These are phyloP conservation scores for Matsumurasca onukii DNA, from an alignment of 1,140 invertebrate genomes.

Conservation along the genomic window DNA sequence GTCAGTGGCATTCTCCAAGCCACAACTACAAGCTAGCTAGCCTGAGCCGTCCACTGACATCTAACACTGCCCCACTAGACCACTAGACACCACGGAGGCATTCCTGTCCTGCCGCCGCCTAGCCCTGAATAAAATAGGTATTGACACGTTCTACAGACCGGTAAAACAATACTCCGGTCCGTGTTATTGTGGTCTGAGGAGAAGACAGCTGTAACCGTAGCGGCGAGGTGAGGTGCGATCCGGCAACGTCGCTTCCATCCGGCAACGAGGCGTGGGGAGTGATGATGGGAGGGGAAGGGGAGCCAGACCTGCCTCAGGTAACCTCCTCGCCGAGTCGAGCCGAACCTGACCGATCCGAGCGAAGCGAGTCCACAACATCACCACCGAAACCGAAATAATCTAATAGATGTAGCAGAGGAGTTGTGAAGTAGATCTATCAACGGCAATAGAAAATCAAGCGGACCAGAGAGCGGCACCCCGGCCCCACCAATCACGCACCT, in stretches of 20 bases:
- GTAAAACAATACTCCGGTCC: constrained; percentile 19
- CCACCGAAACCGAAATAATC: neutral
- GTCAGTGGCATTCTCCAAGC: too few species aligned
- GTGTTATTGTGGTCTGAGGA: constrained; percentile 11
- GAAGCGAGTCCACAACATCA: neutral
- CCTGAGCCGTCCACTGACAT: too few species aligned
- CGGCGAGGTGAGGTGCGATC: neutral
- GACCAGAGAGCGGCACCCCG: too few species aligned
- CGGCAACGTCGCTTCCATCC: constrained; percentile 19
- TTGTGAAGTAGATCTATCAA: too few species aligned
- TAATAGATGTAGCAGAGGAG: neutral
- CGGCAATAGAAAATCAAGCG: too few species aligned
- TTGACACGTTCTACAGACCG: constrained; percentile 16
- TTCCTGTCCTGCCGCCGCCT: too few species aligned
- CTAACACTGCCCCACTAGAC: too few species aligned
- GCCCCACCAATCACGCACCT: too few species aligned
- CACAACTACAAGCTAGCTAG: too few species aligned
- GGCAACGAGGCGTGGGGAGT: neutral
- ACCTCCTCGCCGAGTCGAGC: neutral
- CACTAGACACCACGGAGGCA: too few species aligned
- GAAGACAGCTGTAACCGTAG: constrained; percentile 16
- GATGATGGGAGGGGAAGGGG: neutral
- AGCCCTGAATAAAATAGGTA: neutral
- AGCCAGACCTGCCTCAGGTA: constrained; percentile 20
- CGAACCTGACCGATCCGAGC: neutral